Percentiles rank a stretch among this genome's conserved stretches.
phyloP scores from a whole-genome alignment of 1,140 invertebrate species.

The Drosophila prosaltans region DNA sequence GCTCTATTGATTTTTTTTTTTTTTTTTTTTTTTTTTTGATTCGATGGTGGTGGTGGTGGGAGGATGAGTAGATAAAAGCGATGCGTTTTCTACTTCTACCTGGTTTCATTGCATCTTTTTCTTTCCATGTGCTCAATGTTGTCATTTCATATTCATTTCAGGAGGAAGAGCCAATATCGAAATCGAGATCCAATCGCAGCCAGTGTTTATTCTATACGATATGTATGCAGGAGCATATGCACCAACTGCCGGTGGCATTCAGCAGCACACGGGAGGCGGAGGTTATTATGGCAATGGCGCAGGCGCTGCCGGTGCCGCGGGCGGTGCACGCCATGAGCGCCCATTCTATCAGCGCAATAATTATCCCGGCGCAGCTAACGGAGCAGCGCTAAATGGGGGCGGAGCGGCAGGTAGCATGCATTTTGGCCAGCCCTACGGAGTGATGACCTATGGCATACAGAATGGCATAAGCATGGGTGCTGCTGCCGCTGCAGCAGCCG shows the following conservation, averaged over 20 bases:
- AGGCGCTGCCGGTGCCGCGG: constrained; percentile 46
- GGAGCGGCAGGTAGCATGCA: constrained; percentile 64
- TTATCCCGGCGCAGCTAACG: constrained; percentile 46
- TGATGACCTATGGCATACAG: constrained; percentile 71
- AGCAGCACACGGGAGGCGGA: constrained; percentile 68
- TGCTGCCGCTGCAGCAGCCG: constrained; percentile 43
- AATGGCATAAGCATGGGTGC: constrained; percentile 60
- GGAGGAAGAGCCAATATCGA: constrained; percentile 8
- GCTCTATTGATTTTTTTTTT: constrained; percentile 76
- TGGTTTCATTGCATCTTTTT: background rate
- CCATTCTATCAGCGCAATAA: constrained; percentile 54
- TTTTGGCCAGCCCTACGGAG: constrained; percentile 65
- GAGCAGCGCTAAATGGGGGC: constrained; percentile 44
- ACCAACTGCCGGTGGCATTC: constrained; percentile 71
- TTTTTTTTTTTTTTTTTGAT: background rate
- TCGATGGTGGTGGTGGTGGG: constrained; percentile 17
- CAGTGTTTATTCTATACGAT: constrained; percentile 22
- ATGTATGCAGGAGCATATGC: constrained; percentile 75
- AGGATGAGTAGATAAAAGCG: constrained; percentile 17
- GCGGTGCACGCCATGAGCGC: constrained; percentile 55
- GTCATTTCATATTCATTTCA: background rate
- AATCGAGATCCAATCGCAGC: constrained; percentile 2
- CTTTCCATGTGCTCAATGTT: background rate
- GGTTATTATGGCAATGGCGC: constrained; percentile 76
- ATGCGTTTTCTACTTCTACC: constrained; percentile 23